phyloP scores from a whole-genome alignment of 1,140 invertebrate species.

The Zaprionus camerounensis region DNA sequence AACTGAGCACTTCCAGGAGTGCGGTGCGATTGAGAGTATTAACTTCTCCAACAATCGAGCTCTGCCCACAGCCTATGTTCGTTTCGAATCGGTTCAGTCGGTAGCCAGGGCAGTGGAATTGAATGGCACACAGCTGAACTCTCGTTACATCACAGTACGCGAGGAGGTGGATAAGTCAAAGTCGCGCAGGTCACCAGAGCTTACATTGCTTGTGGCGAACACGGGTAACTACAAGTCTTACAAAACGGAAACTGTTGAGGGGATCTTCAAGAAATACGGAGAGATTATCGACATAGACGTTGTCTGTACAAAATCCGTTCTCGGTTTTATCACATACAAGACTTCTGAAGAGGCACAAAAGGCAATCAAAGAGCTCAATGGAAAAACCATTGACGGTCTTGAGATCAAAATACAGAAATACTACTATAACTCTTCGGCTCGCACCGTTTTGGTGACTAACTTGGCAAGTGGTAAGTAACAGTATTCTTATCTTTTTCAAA shows the following conservation, averaged over 20 bases:
- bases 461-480: constrained; percentile 37
- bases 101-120: constrained; percentile 47
- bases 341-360: constrained; percentile 41
- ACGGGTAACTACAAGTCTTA: constrained; percentile 39
- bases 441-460: constrained; percentile 51
- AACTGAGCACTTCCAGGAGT: constrained; percentile 41
- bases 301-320: constrained; percentile 44
- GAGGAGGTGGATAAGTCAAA: neutral
- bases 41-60: constrained; percentile 32
- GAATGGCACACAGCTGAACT: constrained; percentile 54
- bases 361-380: constrained; percentile 52
- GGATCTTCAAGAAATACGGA: constrained; percentile 65
- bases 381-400: constrained; percentile 51
- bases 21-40: constrained; percentile 53
- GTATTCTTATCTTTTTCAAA: neutral
- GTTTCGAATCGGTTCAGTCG: constrained; percentile 30
- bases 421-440: neutral
- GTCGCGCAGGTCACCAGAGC: constrained; percentile 1
- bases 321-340: constrained; percentile 67
- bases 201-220: constrained; percentile 56
- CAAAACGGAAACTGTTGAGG: constrained; percentile 39
- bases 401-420: constrained; percentile 54
- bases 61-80: constrained; percentile 47
- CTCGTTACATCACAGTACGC: constrained; percentile 58
- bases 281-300: constrained; percentile 49